Evolutionary conservation across 2,797 vertebrate genomes (phyloP).

Genomic region (Lagodon rhomboides): DNA sequence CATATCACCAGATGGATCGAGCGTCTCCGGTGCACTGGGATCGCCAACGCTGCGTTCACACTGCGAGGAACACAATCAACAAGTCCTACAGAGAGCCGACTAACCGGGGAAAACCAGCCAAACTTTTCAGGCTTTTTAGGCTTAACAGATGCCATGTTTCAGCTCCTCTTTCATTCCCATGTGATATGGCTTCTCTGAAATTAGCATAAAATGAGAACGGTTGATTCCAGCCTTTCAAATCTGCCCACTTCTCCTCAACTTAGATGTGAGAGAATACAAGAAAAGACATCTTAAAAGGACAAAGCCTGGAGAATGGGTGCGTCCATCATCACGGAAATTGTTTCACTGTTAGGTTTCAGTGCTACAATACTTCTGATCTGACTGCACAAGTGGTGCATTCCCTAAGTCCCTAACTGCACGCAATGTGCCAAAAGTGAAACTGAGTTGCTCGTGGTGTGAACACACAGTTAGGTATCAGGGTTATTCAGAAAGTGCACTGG

Average conservation of each 20-base stretch:
- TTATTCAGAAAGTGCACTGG: conserved; percentile 1
- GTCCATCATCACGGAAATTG: neutral
- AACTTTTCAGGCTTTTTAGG: neutral
- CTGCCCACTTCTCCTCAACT: neutral
- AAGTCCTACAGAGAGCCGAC: conserved; percentile 21
- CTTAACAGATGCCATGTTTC: conserved; percentile 12
- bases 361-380: neutral
- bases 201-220: neutral
- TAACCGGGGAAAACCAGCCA: neutral
- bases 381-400: neutral
- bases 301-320: neutral
- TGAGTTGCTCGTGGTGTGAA: conserved; percentile 1
- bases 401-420: neutral
- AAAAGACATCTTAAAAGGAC: neutral
- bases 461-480: neutral
- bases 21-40: conserved; percentile 9
- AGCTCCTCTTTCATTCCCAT: conserved; percentile 13
- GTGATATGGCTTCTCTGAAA: neutral
- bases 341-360: neutral
- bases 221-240: conserved; percentile 1
- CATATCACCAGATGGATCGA: conserved; percentile 18
- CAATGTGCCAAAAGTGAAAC: neutral
- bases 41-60: conserved; percentile 20
- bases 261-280: neutral
- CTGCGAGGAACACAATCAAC: conserved; percentile 28